These are phyloP conservation scores for Penaeus vannamei DNA, from an alignment of 1,140 invertebrate genomes.

Conservation along the genomic window DNA sequence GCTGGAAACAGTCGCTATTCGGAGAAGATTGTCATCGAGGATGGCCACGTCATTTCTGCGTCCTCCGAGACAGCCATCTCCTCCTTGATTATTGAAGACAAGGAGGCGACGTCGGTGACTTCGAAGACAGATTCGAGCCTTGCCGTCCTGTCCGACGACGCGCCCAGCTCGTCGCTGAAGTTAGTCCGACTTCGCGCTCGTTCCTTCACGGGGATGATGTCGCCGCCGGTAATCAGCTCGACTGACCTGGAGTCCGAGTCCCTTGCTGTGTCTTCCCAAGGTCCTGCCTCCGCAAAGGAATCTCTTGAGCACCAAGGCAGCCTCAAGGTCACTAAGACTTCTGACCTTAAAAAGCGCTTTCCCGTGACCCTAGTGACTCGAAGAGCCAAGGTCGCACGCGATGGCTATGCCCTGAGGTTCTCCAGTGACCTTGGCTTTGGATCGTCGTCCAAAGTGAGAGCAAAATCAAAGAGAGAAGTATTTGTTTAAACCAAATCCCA, in stretches of 20 bases:
- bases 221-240: not conserved
- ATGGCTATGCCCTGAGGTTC: slow-evolving; percentile 38
- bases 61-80: too few species aligned
- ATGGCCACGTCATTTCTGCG: too few species aligned
- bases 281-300: not conserved
- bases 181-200: slow-evolving; percentile 29
- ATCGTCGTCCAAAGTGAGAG: slow-evolving; percentile 22
- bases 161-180: not conserved
- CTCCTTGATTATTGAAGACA: too few species aligned
- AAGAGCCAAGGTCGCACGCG: slow-evolving; percentile 13
- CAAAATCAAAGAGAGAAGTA: slow-evolving; percentile 55
- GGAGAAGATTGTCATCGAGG: too few species aligned
- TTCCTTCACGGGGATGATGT: slow-evolving; percentile 53
- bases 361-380: slow-evolving; percentile 19
- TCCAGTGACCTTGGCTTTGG: slow-evolving; percentile 52
- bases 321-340: slow-evolving; percentile 26
- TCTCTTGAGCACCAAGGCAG: not conserved
- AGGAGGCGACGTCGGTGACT: not conserved
- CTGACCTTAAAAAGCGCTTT: not conserved
- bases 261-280: not conserved
- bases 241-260: too few species aligned
- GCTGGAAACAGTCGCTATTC: too few species aligned
- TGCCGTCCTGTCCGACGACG: slow-evolving; percentile 1
- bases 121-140: slow-evolving; percentile 18
- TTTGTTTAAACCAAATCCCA: slow-evolving; percentile 37